phyloP scores from a whole-genome alignment of 1,140 invertebrate genomes.

The Heterodera carotae region DNA sequence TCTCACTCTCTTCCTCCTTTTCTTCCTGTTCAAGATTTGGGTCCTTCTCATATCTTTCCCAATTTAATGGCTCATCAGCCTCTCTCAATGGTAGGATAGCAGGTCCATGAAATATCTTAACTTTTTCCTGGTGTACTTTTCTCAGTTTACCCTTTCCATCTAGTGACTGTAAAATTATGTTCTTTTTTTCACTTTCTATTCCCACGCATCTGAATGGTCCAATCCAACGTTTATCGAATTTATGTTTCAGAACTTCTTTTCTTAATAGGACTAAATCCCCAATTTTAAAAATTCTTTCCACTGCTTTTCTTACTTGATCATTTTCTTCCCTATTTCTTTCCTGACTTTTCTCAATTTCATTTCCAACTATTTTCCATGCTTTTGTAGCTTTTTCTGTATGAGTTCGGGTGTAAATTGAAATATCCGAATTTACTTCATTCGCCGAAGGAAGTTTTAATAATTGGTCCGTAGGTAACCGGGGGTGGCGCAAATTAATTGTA shows the following conservation, averaged over 20 bases:
- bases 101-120: not conserved
- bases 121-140: slow-evolving; percentile 11
- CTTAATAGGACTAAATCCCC: not conserved
- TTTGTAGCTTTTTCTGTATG: not conserved
- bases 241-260: slow-evolving; percentile 1
- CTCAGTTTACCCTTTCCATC: not conserved
- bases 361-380: not conserved
- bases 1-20: not conserved
- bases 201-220: not conserved
- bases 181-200: not conserved
- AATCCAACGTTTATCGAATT: not conserved
- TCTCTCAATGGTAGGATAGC: not conserved
- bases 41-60: too few relatives aligned
- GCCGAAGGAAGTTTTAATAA: not conserved
- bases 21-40: not conserved
- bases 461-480: not conserved
- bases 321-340: not conserved
- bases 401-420: not conserved
- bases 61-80: not conserved
- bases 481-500: not conserved
- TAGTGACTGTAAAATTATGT: not conserved
- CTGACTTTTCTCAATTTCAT: not conserved
- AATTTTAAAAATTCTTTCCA: not conserved
- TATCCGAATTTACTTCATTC: not conserved
- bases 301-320: not conserved